phyloP scores from a whole-genome alignment of 2,113 vertebrate species.

The Antechinus flavipes region DNA sequence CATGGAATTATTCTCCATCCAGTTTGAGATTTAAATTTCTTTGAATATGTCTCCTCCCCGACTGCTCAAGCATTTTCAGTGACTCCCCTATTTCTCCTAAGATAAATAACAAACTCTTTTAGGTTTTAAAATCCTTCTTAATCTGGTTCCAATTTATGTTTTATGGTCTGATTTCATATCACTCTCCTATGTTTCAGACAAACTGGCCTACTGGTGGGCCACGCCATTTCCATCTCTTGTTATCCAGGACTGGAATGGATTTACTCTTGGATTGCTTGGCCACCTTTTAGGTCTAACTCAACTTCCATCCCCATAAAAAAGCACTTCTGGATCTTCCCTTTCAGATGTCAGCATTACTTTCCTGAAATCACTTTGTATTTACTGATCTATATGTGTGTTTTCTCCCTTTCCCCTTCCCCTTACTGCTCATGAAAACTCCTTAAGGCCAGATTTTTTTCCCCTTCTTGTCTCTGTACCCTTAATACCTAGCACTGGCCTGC shows the following conservation, averaged over 20 bases:
- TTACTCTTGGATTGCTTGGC: neutral
- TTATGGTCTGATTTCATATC: neutral
- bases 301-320: neutral
- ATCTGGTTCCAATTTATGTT: neutral
- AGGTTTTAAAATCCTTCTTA: neutral
- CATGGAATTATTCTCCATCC: neutral
- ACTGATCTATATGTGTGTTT: neutral
- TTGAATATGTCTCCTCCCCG: neutral
- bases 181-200: neutral
- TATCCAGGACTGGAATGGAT: neutral
- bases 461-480: neutral
- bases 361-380: neutral
- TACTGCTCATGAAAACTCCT: neutral
- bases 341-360: neutral
- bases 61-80: neutral
- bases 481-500: neutral
- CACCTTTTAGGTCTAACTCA: neutral
- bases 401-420: neutral
- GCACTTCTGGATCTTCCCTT: neutral
- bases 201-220: neutral
- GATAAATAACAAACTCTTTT: neutral
- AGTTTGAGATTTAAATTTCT: neutral
- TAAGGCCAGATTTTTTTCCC: neutral
- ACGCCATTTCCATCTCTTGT: neutral
- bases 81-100: neutral